phyloP scores from a whole-genome alignment of 2,113 vertebrate species.

The Steatornis caripensis region DNA sequence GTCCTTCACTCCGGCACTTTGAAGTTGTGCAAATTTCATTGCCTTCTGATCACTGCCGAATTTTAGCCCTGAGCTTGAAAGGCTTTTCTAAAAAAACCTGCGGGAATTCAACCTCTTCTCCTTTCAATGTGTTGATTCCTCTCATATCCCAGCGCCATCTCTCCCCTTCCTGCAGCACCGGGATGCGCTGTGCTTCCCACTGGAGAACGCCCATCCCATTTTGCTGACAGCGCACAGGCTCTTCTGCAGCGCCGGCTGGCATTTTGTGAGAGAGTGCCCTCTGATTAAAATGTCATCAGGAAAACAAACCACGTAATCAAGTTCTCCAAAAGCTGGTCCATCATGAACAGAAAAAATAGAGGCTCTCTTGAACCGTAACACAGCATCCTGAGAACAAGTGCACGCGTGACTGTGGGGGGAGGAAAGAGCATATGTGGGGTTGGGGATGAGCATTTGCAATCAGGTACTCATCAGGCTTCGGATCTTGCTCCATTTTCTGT shows the following conservation, averaged over 20 bases:
- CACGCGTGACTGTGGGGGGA: rapidly evolving
- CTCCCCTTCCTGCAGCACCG: rapidly evolving
- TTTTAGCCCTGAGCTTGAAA: background rate
- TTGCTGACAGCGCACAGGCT: background rate
- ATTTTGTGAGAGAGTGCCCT: background rate
- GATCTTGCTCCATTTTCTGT: slow-evolving; percentile 28
- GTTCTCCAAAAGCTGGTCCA: background rate
- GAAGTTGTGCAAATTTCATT: background rate
- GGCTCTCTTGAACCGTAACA: background rate
- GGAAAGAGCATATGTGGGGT: background rate
- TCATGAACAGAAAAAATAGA: background rate
- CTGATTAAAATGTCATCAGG: background rate
- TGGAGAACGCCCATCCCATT: background rate
- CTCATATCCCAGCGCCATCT: background rate
- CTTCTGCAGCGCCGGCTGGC: background rate
- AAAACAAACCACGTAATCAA: slow-evolving; percentile 19
- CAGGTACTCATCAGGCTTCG: slow-evolving; percentile 2
- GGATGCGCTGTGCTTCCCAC: background rate
- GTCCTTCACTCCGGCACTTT: background rate
- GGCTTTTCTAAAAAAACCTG: background rate
- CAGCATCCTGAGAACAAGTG: background rate
- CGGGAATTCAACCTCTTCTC: background rate
- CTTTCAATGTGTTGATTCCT: rapidly evolving
- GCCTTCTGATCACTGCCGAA: background rate
- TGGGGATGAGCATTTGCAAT: background rate